Evolutionary conservation across 2,888 invertebrate species (phyloP).

Genomic region (Tinea trinotella): DNA sequence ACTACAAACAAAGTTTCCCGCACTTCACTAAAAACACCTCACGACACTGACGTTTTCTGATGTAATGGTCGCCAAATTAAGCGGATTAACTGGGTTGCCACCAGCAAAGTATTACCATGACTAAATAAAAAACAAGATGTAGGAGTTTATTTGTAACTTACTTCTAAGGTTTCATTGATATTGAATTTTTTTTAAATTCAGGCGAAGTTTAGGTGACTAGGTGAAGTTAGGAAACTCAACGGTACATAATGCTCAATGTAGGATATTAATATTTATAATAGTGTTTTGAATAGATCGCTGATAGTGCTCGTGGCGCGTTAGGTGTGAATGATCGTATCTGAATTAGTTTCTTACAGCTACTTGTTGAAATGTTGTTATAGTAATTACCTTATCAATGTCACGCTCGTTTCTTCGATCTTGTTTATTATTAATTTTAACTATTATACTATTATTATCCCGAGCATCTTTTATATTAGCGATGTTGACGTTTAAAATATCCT

Average conservation of each 20-base stretch:
- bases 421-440: constrained; percentile 23
- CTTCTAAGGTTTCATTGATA: too few species aligned
- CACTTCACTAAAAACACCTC: too few species aligned
- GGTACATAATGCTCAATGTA: constrained; percentile 33
- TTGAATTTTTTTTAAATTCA: too few species aligned
- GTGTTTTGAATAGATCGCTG: constrained; percentile 62
- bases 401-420: constrained; percentile 20
- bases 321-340: constrained; percentile 28
- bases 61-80: too few species aligned
- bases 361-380: constrained; percentile 34
- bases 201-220: too few species aligned
- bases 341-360: constrained; percentile 39
- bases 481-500: neutral
- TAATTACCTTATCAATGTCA: constrained; percentile 52
- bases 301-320: constrained; percentile 35
- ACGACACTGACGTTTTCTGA: too few species aligned
- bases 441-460: constrained; percentile 21
- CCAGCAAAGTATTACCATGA: too few species aligned
- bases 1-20: too few species aligned
- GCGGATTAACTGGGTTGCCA: too few species aligned
- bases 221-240: too few species aligned
- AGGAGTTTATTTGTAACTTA: too few species aligned
- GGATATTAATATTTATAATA: constrained; percentile 63
- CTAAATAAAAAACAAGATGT: too few species aligned
- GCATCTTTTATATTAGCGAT: neutral